These are phyloP conservation scores for Peromyscus nudipes DNA, from an alignment of 2,797 vertebrate genomes.

Conservation along the genomic window DNA sequence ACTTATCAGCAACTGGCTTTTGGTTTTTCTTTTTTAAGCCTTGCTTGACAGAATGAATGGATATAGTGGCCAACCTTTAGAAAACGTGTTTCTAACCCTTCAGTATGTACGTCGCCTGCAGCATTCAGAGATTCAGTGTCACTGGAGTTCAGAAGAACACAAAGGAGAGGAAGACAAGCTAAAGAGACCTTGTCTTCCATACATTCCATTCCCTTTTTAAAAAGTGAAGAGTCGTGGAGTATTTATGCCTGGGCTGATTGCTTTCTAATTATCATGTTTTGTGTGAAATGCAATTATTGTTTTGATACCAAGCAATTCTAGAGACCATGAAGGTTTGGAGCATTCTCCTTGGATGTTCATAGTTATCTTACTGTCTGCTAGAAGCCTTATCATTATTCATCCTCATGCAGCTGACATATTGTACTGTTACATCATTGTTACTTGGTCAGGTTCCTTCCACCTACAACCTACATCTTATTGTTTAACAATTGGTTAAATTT, in stretches of 20 bases:
- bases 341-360: neutral
- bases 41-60: slow-evolving; percentile 76
- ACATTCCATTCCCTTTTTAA: neutral
- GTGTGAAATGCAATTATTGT: neutral
- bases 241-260: neutral
- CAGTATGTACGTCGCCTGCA: slow-evolving; percentile 56
- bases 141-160: slow-evolving; percentile 68
- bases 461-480: neutral
- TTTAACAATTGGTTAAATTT: slow-evolving; percentile 39
- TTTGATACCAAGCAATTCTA: neutral
- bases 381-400: fast-evolving
- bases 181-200: slow-evolving; percentile 51
- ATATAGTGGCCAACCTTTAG: slow-evolving; percentile 73
- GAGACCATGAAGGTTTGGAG: neutral
- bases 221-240: slow-evolving; percentile 36
- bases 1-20: slow-evolving; percentile 83
- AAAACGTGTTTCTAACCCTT: slow-evolving; percentile 72
- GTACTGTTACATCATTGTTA: slow-evolving; percentile 6
- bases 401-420: neutral
- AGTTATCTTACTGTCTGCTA: fast-evolving
- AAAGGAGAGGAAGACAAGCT: neutral
- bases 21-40: slow-evolving; percentile 85
- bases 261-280: slow-evolving; percentile 30
- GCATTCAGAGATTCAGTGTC: slow-evolving; percentile 5
- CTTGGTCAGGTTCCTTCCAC: slow-evolving; percentile 13